Base-by-base conservation (phyloP, 2,888 invertebrate species). In the Archaeoteleia sp. region DNA sequence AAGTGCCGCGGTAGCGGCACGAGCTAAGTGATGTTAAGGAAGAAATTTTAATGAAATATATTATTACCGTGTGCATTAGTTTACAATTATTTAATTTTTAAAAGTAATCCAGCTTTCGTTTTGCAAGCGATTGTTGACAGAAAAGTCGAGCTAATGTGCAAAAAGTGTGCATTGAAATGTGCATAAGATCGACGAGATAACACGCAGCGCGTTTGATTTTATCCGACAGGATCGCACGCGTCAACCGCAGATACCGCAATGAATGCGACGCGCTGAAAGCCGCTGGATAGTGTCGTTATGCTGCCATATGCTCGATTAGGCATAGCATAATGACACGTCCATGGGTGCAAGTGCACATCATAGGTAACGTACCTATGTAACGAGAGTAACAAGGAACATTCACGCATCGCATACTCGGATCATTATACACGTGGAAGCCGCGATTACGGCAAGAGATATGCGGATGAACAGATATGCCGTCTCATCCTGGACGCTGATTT, bases 211-310 rank as follows among this genome's bases (percentile, higher is more conserved):
- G 54, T 8, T 7, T 62, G 46, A 63, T 68, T 63, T 45, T 48
- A 51, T 60, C 51, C 60, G 46, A 53, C 46, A 54, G 45, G 58
- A 65, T 58, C 45, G 65, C 61, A 60, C 49, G 67, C 60, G 66
- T 53, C 58, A 57, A 63, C 63, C 66, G 46, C 63, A 69, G 57
- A 54, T 54, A 62, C 61, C 61, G 57, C 67, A 55, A 55, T 35
- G 62, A 60, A 60, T 12, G 37, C 30, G 37, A 37, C 43, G 1
- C 10, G 66, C 32, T 60, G 53, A 68, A 68, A 67, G 66, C 62
- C 63, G 68, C 53, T 68, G 68, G 45, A 71, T 66, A 63, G 66
- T 69, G 63, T 67, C 53, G 49, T 42, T 48, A 30, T 71, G 70
- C 53, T 23, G 60, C 65, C 70, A 70, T 67, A 60, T 63, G 65